Evolutionary conservation across 2,888 invertebrate species (phyloP), one percentile per base, ranked within the genome.

Genomic region (Hyppa rectilinea): DNA sequence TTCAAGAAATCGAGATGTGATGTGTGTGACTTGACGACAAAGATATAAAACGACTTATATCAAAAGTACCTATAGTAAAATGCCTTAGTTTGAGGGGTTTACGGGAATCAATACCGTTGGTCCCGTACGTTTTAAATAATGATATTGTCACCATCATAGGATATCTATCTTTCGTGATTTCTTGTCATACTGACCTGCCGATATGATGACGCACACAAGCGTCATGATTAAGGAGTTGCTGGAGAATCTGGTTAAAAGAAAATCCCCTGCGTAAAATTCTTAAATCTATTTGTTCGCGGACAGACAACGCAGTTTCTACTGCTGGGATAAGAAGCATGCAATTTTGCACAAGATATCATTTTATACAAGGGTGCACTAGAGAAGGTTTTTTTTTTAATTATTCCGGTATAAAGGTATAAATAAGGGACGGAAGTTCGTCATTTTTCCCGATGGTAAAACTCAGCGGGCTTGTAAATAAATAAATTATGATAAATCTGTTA

Each of bases 31-130:
- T 43, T 40, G 56, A 40, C 23, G 17, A 43, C 20, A 58, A 7
- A 6, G 12, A 43, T 5, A 23, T 55, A 40, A 36, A 55, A 12
- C 17, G 4, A 55, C 34, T 23, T 55, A 7, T 55, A 36, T 55
- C 55, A 34, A 23, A 53, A 55, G n/a, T 34, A 23, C 49, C 7
- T 47, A 49, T 59, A 29, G 1, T 58, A 47, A 55, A 49, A 58
- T 20, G 7, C 47, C 4, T 12, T 47, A 58, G 20, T 26, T 36
- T 23, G 17, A 56, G 17, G 56, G 23, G 36, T 38, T 56, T 20
- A 26, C 38, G 23, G 55, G 34, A 55, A 34, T 23, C 0, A 20
- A 26, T 6, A 10, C n/a, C 14, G n/a, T 53, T 53, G 53, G 31
- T 53, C 53, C 4, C 23, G 23, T 36, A 23, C 9, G 23, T 55